Evolutionary conservation across 2,888 invertebrate genomes (phyloP).

Genomic region (Timema cristinae): DNA sequence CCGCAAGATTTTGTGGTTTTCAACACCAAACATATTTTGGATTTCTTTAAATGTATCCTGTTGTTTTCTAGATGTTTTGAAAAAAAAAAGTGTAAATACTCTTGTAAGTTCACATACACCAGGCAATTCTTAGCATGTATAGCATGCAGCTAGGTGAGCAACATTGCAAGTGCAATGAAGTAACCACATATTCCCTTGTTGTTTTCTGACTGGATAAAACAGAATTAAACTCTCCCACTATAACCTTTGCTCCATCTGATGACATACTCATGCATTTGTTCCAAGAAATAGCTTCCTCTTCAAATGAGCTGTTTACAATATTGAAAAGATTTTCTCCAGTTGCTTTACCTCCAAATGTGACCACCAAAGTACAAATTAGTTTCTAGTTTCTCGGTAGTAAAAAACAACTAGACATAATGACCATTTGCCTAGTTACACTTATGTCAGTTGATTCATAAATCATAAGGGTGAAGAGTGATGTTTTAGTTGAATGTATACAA

Average conservation of each 20-base stretch:
- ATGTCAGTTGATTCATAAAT: conserved; percentile 1
- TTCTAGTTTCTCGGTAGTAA: neutral
- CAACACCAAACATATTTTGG: neutral
- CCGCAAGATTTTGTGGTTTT: neutral
- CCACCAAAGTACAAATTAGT: neutral
- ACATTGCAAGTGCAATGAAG: neutral
- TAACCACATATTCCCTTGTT: neutral
- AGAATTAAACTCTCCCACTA: conserved; percentile 3
- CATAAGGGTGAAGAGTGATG: conserved; percentile 2
- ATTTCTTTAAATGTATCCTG: conserved; percentile 1
- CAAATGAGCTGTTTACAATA: neutral
- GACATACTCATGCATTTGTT: neutral
- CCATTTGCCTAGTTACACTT: neutral
- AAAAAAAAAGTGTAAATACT: neutral
- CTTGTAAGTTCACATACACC: neutral
- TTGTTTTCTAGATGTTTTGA: neutral
- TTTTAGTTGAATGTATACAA: too few species aligned
- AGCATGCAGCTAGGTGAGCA: neutral
- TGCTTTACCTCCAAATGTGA: neutral
- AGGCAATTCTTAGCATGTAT: neutral
- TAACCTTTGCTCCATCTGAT: conserved; percentile 9
- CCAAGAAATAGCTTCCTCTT: neutral
- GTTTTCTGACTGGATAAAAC: neutral
- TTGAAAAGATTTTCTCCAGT: conserved; percentile 7
- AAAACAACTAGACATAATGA: neutral